Evolutionary conservation across 2,797 vertebrate genomes (phyloP).

Genomic region (Semotilus atromaculatus): DNA sequence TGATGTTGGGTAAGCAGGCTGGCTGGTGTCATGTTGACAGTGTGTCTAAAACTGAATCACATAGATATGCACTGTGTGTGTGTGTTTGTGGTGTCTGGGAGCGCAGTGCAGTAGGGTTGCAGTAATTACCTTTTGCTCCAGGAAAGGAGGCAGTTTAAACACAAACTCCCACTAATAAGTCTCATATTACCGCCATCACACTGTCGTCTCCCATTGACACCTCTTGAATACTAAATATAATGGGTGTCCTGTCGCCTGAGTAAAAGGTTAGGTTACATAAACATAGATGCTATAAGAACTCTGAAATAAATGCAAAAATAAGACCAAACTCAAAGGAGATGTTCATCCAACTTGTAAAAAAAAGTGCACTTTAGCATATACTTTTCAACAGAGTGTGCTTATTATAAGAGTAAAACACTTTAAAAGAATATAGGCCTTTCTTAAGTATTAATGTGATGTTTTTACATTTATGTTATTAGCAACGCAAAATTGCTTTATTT

Average conservation of each 20-base stretch:
- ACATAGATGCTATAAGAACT: not conserved
- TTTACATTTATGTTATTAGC: not conserved
- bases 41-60: conserved; percentile 31
- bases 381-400: not conserved
- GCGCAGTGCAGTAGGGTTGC: conserved; percentile 44
- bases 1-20: conserved; percentile 35
- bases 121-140: conserved; percentile 69
- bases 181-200: conserved; percentile 55
- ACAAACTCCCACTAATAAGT: conserved; percentile 46
- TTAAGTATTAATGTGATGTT: not conserved
- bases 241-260: conserved; percentile 55
- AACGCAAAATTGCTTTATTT: too few relatives aligned
- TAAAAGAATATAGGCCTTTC: not conserved
- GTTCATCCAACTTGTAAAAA: not conserved
- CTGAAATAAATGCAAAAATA: not conserved
- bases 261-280: conserved; percentile 6
- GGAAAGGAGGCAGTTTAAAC: conserved; percentile 30
- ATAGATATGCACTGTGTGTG: conserved; percentile 35
- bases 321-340: not conserved
- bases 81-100: not conserved
- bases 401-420: not conserved
- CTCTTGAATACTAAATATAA: conserved; percentile 73
- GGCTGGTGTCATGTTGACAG: conserved; percentile 41
- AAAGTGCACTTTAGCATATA: not conserved
- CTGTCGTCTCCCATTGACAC: conserved; percentile 74